Evolutionary conservation across 35 echinoderm and acorn worm genomes (phyloP), one percentile per base, ranked within the genome.

Genomic region (Acanthaster planci): DNA sequence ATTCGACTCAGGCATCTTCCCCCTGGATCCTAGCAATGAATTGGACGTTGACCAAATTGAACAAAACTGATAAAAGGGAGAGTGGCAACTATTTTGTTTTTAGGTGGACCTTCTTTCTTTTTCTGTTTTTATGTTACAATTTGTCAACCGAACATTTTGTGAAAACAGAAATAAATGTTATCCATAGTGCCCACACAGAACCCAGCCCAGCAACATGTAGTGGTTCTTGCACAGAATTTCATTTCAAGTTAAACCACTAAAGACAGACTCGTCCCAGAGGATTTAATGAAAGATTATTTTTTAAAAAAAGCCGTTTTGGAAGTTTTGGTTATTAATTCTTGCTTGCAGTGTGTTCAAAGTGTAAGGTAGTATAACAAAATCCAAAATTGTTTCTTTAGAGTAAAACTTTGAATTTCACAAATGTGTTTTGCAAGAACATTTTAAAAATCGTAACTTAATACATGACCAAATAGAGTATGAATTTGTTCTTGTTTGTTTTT

Each of bases 21-120:
- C 54, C 21, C 52, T 90, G 35, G 89, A 90, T 64, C 55, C 89
- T 37, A 84, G 89, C 59, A 88, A 60, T 31, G 93, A 95, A 26
- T 52, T 95, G 36, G 93, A 95, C 47, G 79, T 95, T 29, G 93
- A 95, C 59, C 88, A 80, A 78, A 95, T 95, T 79, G 93, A 95
- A 87, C 90, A 95, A 57, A 85, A 87, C 68, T 95, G 85, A 91
- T 12, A 47, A 47, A 47, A 68, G 52, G 50, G 40, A 37, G 60
- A 60, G 76, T 88, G 40, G 51, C 34, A 47, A 31, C 27, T 59
- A 47, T 4, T 47, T 12, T 47, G 4, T 47, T 47, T 47, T 47
- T 47, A 47, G 12, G 4, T 47, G 26, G 2, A 72, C 14, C 3
- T 72, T 72, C 2, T 15, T 72, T 72, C 30, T 29, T 72, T 72